Evolutionary conservation across 2,888 invertebrate species (phyloP), one percentile per base, ranked within the genome.

Genomic region (Mythimna vitellina): DNA sequence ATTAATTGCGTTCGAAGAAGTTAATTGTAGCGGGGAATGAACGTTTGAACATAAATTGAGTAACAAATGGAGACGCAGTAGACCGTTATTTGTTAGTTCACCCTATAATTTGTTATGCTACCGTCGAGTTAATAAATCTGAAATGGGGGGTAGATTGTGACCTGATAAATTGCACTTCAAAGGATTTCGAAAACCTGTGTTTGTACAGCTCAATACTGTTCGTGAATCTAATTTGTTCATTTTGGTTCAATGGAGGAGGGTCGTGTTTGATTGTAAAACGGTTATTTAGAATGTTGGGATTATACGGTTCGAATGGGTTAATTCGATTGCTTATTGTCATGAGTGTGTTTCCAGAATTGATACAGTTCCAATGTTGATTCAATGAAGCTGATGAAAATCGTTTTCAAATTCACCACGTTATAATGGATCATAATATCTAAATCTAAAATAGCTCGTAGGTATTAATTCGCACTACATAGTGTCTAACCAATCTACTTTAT

Each of bases 1-100:
- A 93, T 92, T 92, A 93, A 93, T 92, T 92, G 92, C 91, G 89
- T 89, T 89, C 88, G 89, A 90, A 91, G 89, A 92, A 93, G 91
- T 93, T 93, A 93, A 93, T 93, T 93, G 89, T 90, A 87, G 88
- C 87, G 86, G 83, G 88, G 87, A 90, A 90, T 88, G 87, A 90
- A 89, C 86, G 80, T 86, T 88, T 87, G 83, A 86, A 90, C 89
- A 88, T 91, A 90, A 91, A 91, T 91, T 90, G 87, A 86, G 85
- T 85, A 87, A 90, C 90, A 89, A 92, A 92, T 90, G 88, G 90
- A 88, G 89, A 88, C 85, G 87, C 86, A 82, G 78, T 80, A 81
- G 83, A 73, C 81, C 81, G 75, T 86, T 87, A 87, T 90, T 88
- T 86, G 86, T 84, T 87, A 88, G 85, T 90, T 85, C 76, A 79